Percentiles rank a stretch among this genome's conserved stretches.
phyloP scores from a whole-genome alignment of 2,797 vertebrate species.

The Leuciscus waleckii region DNA sequence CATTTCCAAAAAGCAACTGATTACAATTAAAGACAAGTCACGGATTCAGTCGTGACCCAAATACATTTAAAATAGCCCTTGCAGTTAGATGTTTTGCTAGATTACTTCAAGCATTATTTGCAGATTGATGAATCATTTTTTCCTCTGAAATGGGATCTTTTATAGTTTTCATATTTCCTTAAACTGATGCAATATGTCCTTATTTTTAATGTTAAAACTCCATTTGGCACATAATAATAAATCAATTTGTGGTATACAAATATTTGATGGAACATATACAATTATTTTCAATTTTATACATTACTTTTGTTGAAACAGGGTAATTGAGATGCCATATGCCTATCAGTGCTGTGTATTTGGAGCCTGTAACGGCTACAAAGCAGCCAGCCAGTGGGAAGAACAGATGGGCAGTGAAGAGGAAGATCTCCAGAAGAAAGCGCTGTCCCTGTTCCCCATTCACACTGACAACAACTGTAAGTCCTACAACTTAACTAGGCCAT shows the following conservation, averaged over 20 bases:
- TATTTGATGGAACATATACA: background rate
- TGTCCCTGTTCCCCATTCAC: conserved; percentile 82
- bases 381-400: conserved; percentile 82
- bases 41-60: conserved; percentile 5
- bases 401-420: conserved; percentile 80
- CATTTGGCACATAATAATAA: background rate
- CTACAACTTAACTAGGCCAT: background rate
- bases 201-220: conserved; percentile 8
- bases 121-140: conserved; percentile 22
- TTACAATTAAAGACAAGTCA: conserved; percentile 26
- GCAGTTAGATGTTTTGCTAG: background rate
- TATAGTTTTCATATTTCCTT: conserved; percentile 20
- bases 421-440: conserved; percentile 82
- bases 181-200: conserved; percentile 21
- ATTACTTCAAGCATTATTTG: conserved; percentile 2
- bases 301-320: conserved; percentile 71
- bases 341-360: conserved; percentile 96
- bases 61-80: conserved; percentile 9
- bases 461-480: conserved; percentile 84
- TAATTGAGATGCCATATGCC: conserved; percentile 92
- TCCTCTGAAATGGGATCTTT: conserved; percentile 16
- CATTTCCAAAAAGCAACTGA: conserved; percentile 20
- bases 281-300: background rate
- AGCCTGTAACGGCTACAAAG: conserved; percentile 84
- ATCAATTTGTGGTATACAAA: background rate